Base-by-base conservation (phyloP, 2,888 invertebrate species). In the Netelia melanura region DNA sequence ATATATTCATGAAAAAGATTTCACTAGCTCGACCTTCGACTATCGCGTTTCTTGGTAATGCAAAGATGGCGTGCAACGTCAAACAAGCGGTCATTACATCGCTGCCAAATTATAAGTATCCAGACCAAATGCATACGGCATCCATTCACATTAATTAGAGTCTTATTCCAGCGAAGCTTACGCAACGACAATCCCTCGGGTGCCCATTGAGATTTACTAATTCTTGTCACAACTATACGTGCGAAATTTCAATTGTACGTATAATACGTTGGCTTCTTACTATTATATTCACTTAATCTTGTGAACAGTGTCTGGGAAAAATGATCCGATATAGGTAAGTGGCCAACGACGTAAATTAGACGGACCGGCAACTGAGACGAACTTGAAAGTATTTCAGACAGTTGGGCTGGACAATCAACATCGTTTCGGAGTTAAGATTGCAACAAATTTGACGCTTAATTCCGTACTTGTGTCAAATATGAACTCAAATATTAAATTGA, bases 71-170 rank as follows among this genome's bases (percentile, higher is more conserved):
- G 56, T 61, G 65, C 56, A 54, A 76, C 65, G 61, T 78, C 23
- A 52, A 72, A 71, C 21, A 58, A 76, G 83, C 48, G 75, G 61
- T 82, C 52, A 44, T 77, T 74, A 61, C 81, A 78, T 71, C 72
- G 76, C 83, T 65, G 74, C 77, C 67, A 79, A 82, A 87, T 84
- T 83, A 86, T 85, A 77, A 79, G 82, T 80, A 79, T 83, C 62
- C 64, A 70, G 61, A 68, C 54, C 21, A 81, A 84, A 75, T 81
- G 78, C 74, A 83, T 76, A 70, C 81, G 75, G 61, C 44, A 58
- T 71, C 65, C 68, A 85, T 88, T 88, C 85, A 85, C 78, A 79
- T 84, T 90, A 89, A 90, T 89, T 86, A 87, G 58, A 84, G 71
- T 85, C 84, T 78, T 56, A 25, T 65, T 43, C 30, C 52, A 48